These are phyloP conservation scores for Chaetophractus vellerosus DNA, from an alignment of 2,797 vertebrate genomes.

Conservation along the genomic window DNA sequence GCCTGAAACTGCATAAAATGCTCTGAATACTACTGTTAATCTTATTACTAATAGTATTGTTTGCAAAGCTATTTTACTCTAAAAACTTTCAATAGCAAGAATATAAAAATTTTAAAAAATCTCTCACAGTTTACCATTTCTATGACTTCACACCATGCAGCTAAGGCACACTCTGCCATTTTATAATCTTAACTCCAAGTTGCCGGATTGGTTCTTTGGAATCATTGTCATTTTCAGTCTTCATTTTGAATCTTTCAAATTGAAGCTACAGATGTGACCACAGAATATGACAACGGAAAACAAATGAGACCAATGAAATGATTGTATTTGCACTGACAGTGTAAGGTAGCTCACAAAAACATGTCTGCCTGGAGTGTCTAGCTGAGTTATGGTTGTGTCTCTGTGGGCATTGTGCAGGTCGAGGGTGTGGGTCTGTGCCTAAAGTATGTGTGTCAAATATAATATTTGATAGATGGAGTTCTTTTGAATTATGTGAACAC, in stretches of 20 bases:
- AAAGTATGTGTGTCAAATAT: not conserved
- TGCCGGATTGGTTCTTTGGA: not conserved
- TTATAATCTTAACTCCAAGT: not conserved
- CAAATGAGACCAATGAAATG: not conserved
- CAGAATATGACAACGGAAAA: not conserved
- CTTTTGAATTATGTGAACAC: not conserved
- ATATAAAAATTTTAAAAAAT: not conserved
- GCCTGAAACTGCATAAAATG: not conserved
- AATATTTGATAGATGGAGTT: not conserved
- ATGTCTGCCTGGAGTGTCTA: not conserved
- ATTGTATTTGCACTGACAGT: not conserved
- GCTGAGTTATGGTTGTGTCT: not conserved
- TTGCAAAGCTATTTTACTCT: conserved; percentile 18
- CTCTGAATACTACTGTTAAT: not conserved
- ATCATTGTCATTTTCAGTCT: not conserved
- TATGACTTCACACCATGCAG: not conserved
- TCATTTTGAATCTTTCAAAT: not conserved
- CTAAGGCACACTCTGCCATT: too few relatives aligned
- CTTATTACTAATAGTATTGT: not conserved
- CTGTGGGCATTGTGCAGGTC: not conserved
- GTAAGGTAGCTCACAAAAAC: not conserved
- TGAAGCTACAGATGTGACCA: not conserved
- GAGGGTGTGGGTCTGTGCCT: not conserved
- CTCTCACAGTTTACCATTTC: not conserved
- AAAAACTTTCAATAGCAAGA: not conserved